Evolutionary conservation across 1,140 invertebrate species (phyloP).

Genomic region (Trypoxylus dichotomus): DNA sequence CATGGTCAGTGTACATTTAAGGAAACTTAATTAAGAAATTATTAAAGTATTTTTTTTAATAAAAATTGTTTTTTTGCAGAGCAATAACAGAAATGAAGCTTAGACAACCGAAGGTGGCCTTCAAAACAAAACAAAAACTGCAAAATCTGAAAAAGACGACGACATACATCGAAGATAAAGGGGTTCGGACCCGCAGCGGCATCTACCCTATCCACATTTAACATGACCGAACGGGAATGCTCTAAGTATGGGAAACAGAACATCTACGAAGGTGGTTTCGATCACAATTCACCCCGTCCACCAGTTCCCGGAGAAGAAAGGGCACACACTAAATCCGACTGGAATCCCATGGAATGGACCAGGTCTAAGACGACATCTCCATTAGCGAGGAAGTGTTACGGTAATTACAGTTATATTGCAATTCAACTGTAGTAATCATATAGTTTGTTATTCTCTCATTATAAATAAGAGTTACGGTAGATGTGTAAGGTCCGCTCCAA

Average conservation of each 20-base stretch:
- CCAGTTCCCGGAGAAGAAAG: slow-evolving; percentile 52
- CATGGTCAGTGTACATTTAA: no score
- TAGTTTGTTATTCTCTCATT: no score
- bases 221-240: slow-evolving; percentile 42
- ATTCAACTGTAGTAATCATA: no score
- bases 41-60: background rate
- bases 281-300: slow-evolving; percentile 48
- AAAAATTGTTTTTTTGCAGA: slow-evolving; percentile 29
- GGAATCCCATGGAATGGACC: slow-evolving; percentile 42
- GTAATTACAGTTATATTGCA: no score
- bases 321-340: slow-evolving; percentile 44
- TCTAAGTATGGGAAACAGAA: slow-evolving; percentile 40
- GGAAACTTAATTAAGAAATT: no score
- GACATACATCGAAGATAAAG: slow-evolving; percentile 27
- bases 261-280: slow-evolving; percentile 45
- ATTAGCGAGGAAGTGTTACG: slow-evolving; percentile 39
- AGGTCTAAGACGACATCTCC: slow-evolving; percentile 44
- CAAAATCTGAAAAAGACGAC: background rate
- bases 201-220: slow-evolving; percentile 33
- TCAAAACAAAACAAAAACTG: slow-evolving; percentile 22
- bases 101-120: slow-evolving; percentile 35
- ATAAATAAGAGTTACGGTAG: no score
- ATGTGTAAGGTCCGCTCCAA: no score
- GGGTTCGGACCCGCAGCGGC: background rate
- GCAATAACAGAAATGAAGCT: slow-evolving; percentile 29